phyloP scores from a whole-genome alignment of 2,888 invertebrate species.

The Mechanitis mazaeus region DNA sequence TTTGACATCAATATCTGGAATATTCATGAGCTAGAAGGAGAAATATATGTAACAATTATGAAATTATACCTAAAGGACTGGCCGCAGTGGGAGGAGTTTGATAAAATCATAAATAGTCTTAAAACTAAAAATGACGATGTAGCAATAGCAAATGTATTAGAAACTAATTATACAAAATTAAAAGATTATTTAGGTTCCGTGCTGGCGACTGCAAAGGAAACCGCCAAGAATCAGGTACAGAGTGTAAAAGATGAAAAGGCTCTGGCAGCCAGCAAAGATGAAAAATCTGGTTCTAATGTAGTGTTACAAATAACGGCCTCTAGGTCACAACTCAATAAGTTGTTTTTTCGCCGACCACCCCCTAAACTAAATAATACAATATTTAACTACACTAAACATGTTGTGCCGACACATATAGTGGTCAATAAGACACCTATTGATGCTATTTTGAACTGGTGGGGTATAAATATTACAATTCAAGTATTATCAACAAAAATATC shows the following conservation, averaged over 20 bases:
- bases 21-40: conserved; percentile 48
- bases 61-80: conserved; percentile 62
- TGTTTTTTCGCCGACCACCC: conserved; percentile 43
- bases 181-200: conserved; percentile 46
- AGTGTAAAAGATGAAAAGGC: conserved; percentile 24
- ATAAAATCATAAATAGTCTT: conserved; percentile 39
- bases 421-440: conserved; percentile 28
- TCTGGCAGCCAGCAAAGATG: conserved; percentile 9
- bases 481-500: conserved; percentile 17
- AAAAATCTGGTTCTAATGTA: conserved; percentile 30
- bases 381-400: conserved; percentile 38
- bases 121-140: conserved; percentile 34
- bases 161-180: conserved; percentile 45
- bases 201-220: conserved; percentile 37
- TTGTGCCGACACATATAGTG: conserved; percentile 32
- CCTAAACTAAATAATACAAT: conserved; percentile 36
- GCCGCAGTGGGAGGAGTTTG: conserved; percentile 62
- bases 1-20: conserved; percentile 42
- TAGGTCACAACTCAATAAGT: conserved; percentile 41
- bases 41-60: conserved; percentile 54
- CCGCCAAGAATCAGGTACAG: conserved; percentile 36
- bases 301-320: conserved; percentile 45
- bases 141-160: conserved; percentile 38
- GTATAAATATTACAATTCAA: conserved; percentile 34
- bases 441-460: conserved; percentile 44